Conservation (phyloP, 2,888 invertebrate genomes). For the Xanthia togata region DNA sequence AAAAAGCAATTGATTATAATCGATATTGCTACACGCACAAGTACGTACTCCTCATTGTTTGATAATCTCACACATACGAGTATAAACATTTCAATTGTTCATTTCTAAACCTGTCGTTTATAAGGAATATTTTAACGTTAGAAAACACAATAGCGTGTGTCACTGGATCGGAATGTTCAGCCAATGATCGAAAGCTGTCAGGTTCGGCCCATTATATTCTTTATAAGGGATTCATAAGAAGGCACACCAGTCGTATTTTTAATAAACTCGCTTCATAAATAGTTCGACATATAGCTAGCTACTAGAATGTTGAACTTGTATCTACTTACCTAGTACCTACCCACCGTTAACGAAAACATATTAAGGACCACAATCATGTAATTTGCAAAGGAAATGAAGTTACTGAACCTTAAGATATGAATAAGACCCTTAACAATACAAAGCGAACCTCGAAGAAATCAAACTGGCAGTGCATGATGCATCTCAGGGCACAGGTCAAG, state of each 20-base stretch:
- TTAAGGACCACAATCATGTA: constrained; percentile 11
- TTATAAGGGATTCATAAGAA: constrained; percentile 65
- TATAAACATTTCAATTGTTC: constrained; percentile 77
- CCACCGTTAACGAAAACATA: constrained; percentile 7
- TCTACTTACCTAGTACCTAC: background rate
- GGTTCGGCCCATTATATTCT: constrained; percentile 72
- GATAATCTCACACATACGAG: constrained; percentile 69
- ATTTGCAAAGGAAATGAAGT: constrained; percentile 52
- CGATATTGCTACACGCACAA: constrained; percentile 48
- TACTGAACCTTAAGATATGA: constrained; percentile 53
- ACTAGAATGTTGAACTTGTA: constrained; percentile 30
- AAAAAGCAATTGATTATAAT: constrained; percentile 58
- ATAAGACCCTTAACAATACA: constrained; percentile 50
- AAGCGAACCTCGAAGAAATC: constrained; percentile 70
- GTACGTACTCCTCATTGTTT: constrained; percentile 68
- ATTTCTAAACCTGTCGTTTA: constrained; percentile 74
- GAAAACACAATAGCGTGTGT: constrained; percentile 81
- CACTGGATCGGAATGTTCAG: constrained; percentile 78
- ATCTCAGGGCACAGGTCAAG: constrained; percentile 80
- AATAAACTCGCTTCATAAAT: constrained; percentile 64
- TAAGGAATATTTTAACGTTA: constrained; percentile 76
- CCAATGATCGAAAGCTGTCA: constrained; percentile 76
- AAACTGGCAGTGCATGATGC: constrained; percentile 77
- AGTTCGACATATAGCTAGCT: constrained; percentile 26
- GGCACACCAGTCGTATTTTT: constrained; percentile 65